Conservation (phyloP, 37 sponge, comb jelly and placozoan genomes). For the Halisarca cf. caerulea region DNA sequence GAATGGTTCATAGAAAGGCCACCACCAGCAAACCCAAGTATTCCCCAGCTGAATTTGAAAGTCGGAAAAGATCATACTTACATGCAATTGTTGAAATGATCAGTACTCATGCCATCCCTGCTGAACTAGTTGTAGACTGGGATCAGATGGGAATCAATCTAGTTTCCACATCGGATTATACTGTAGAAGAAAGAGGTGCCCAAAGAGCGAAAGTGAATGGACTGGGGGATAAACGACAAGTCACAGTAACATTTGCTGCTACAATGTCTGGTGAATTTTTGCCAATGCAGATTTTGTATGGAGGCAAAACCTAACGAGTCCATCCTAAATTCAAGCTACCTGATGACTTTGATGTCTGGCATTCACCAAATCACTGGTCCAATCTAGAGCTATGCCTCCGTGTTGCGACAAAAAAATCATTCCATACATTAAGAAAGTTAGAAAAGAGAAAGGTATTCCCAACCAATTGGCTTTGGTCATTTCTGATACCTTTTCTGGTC, state of each 20-base stretch:
- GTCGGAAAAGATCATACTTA: too few relatives aligned
- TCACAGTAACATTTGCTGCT: conserved; percentile 21
- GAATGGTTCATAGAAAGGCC: too few relatives aligned
- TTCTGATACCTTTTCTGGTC: background rate
- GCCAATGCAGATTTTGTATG: conserved; percentile 31
- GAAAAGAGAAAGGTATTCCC: background rate
- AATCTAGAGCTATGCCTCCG: background rate
- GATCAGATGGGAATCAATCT: conserved; percentile 1
- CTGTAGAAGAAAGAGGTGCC: conserved; percentile 12
- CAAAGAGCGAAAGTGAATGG: conserved; percentile 23
- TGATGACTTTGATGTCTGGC: conserved; percentile 11
- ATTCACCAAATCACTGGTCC: conserved; percentile 30
- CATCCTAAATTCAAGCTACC: background rate
- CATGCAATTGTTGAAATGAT: too few relatives aligned
- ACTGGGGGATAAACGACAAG: conserved; percentile 30
- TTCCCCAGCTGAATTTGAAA: too few relatives aligned
- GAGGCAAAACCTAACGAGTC: background rate
- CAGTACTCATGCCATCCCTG: conserved; percentile 13
- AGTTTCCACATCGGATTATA: background rate
- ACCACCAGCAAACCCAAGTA: too few relatives aligned
- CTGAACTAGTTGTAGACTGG: conserved; percentile 24
- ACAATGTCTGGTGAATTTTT: conserved; percentile 15
- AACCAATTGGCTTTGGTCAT: background rate
- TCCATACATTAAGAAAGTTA: background rate
- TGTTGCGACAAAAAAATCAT: conserved; percentile 1